Percentiles rank a stretch among this genome's conserved stretches.
These are phyloP conservation scores for Orbicella faveolata DNA, from an alignment of 64 coral and sea anemone genomes.

Conservation along the genomic window DNA sequence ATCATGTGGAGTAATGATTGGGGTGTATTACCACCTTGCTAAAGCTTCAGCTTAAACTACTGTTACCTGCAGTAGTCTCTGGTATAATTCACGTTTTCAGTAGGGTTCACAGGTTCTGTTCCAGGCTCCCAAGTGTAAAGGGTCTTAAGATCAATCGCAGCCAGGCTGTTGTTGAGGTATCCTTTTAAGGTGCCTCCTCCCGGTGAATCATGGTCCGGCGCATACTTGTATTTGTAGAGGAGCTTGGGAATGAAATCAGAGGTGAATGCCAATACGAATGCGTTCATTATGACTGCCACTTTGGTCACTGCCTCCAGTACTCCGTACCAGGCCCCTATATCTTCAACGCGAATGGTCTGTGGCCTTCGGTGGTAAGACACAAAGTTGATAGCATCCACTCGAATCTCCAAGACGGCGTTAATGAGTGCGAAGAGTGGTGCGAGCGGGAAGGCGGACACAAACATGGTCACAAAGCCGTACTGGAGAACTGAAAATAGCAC, in stretches of 20 bases:
- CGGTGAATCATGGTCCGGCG: conserved; percentile 7
- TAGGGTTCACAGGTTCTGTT: conserved; percentile 46
- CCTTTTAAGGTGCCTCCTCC: conserved; percentile 64
- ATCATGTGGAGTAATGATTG: too few relatives aligned
- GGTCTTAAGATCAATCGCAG: conserved; percentile 30
- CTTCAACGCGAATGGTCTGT: conserved; percentile 61
- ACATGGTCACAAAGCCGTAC: conserved; percentile 94
- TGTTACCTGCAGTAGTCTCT: conserved; percentile 21
- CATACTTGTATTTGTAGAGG: conserved; percentile 53
- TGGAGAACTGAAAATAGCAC: conserved; percentile 67
- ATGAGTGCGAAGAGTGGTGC: conserved; percentile 84
- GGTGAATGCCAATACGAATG: conserved; percentile 80
- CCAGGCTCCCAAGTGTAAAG: conserved; percentile 39
- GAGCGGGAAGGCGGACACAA: conserved; percentile 81
- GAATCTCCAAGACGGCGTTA: conserved; percentile 72
- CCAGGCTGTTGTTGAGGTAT: conserved; percentile 72
- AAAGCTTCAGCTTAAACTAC: too few relatives aligned
- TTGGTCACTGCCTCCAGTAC: conserved; percentile 63
- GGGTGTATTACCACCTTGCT: too few relatives aligned
- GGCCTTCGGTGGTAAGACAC: conserved; percentile 72
- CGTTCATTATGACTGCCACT: conserved; percentile 76
- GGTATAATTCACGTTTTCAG: conserved; percentile 47
- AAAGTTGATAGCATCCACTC: conserved; percentile 87
- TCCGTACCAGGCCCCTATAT: conserved; percentile 84
- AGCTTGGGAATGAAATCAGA: conserved; percentile 93